A percentile compares a stretch with the other conserved stretches of the same genome.
Conservation (phyloP, 92 coral and sea anemone genomes). For the Palythoa heliodiscus region DNA sequence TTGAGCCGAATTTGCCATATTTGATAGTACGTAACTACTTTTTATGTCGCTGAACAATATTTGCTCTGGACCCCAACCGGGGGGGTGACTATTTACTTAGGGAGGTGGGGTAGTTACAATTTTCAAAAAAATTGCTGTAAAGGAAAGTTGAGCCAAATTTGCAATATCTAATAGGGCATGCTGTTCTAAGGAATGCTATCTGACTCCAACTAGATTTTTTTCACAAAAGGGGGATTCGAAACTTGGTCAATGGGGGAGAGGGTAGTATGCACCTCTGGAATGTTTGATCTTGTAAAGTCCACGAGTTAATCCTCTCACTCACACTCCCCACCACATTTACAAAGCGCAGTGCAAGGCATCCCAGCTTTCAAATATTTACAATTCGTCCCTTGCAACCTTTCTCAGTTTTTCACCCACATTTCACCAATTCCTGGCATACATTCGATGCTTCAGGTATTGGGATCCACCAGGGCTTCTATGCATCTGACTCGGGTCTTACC, state of each 20-base stretch:
- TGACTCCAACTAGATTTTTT: slow-evolving; percentile 21
- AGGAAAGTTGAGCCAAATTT: slow-evolving; percentile 24
- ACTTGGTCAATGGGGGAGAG: too few relatives aligned
- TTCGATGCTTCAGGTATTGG: too few relatives aligned
- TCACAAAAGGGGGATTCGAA: too few relatives aligned
- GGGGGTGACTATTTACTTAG: neutral
- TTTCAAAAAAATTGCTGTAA: too few relatives aligned
- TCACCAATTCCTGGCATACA: slow-evolving; percentile 58
- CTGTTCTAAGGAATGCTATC: slow-evolving; percentile 16
- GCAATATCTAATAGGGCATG: slow-evolving; percentile 1
- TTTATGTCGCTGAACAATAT: neutral
- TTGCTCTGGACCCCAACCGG: neutral
- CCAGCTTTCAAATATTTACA: slow-evolving; percentile 53
- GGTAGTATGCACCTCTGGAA: slow-evolving; percentile 9
- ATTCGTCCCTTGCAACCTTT: slow-evolving; percentile 53
- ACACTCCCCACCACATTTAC: too few relatives aligned
- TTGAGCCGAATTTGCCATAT: neutral
- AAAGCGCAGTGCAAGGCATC: too few relatives aligned
- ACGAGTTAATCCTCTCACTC: slow-evolving; percentile 31
- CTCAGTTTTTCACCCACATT: slow-evolving; percentile 55
- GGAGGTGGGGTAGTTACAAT: too few relatives aligned
- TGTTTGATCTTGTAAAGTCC: slow-evolving; percentile 30
- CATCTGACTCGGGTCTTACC: too few relatives aligned
- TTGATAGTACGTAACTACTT: neutral
- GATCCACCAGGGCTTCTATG: slow-evolving; percentile 46